Evolutionary conservation across 2,113 vertebrate species (phyloP).

Genomic region (Phylloscopus trochilus): DNA sequence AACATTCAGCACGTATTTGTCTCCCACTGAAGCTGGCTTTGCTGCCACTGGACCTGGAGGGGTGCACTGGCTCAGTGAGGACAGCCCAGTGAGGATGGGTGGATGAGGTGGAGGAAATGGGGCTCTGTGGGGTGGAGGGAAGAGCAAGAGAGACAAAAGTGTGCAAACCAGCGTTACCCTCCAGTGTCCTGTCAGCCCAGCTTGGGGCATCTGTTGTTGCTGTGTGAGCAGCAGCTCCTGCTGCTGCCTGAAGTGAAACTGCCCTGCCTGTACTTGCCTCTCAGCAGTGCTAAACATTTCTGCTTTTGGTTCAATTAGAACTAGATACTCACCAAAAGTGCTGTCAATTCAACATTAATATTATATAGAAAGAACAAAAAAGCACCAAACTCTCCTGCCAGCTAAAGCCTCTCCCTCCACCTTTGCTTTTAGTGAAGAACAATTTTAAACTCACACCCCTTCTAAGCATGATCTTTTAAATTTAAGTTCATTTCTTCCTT

Average conservation of each 20-base stretch:
- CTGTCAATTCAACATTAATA: not conserved
- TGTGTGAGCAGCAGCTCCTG: slow-evolving; percentile 1
- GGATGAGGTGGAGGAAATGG: not conserved
- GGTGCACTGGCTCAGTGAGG: not conserved
- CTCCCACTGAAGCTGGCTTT: not conserved
- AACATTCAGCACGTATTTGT: not conserved
- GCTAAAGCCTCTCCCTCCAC: not conserved
- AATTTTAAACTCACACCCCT: not conserved
- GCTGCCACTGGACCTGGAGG: not conserved
- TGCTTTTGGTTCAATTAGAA: not conserved
- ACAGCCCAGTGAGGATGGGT: not conserved
- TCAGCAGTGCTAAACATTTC: not conserved
- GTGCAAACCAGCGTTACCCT: not conserved
- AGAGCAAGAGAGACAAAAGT: not conserved
- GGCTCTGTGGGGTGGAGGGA: not conserved
- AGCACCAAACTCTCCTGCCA: not conserved
- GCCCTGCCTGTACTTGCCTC: not conserved
- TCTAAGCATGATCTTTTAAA: not conserved
- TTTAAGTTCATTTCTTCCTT: not conserved
- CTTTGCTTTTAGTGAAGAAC: not conserved
- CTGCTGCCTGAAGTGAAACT: not conserved
- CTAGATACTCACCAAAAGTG: not conserved
- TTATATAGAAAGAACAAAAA: not conserved
- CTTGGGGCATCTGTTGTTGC: slow-evolving; percentile 4
- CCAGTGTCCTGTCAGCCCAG: not conserved